Evolutionary conservation across 2,113 vertebrate species (phyloP).

Genomic region (Progne subis): DNA sequence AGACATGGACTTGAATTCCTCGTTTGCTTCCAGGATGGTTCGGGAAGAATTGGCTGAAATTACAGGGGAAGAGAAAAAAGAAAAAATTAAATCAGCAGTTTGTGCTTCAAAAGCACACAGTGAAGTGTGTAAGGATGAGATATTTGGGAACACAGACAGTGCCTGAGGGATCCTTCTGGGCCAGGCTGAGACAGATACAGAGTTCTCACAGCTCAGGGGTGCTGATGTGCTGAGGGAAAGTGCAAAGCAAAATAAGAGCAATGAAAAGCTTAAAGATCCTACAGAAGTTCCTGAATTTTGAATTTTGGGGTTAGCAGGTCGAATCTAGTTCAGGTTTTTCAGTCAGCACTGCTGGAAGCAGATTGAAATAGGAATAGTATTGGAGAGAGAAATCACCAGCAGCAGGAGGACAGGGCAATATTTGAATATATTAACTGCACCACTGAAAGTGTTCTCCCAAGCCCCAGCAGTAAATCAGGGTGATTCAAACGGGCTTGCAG

Average conservation of each 20-base stretch:
- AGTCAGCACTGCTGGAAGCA: background rate
- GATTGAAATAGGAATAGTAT: background rate
- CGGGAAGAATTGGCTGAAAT: conserved; percentile 90
- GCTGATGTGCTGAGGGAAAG: background rate
- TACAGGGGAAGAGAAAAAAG: background rate
- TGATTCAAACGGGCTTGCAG: background rate
- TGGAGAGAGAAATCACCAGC: background rate
- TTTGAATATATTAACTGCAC: background rate
- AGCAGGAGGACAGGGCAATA: background rate
- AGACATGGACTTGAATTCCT: conserved; percentile 96
- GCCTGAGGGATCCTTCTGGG: background rate
- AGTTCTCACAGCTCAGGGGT: background rate
- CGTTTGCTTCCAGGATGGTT: conserved; percentile 91
- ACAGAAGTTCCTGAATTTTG: background rate
- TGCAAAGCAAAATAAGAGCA: background rate
- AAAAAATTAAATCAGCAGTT: background rate
- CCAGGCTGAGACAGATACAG: background rate
- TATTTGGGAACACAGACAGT: background rate
- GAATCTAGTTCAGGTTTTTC: background rate
- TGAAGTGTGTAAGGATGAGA: background rate
- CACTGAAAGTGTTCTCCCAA: background rate
- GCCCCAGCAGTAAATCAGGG: background rate
- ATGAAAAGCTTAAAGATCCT: background rate
- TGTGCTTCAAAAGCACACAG: background rate
- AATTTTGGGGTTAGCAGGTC: background rate